These are phyloP conservation scores for Portevinia maculata DNA, from an alignment of 2,888 invertebrate genomes.

Conservation along the genomic window DNA sequence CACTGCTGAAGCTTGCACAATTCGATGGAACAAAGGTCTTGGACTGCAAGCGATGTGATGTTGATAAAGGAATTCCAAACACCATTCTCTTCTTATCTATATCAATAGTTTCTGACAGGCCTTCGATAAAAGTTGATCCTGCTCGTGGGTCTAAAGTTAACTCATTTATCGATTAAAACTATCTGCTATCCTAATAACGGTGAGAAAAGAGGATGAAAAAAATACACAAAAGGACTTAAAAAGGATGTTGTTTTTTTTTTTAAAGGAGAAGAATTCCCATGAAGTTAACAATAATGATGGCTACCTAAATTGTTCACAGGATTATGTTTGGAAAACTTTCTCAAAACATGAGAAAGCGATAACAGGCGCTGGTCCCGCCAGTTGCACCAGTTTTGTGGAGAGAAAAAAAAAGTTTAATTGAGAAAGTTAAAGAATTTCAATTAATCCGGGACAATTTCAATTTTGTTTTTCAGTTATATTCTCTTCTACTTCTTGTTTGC, in stretches of 20 bases:
- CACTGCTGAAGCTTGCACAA: constrained; percentile 38
- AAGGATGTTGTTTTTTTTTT: not conserved
- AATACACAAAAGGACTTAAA: constrained; percentile 6
- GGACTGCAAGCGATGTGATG: constrained; percentile 21
- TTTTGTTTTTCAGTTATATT: constrained; percentile 69
- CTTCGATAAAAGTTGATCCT: constrained; percentile 47
- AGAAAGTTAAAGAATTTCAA: constrained; percentile 83
- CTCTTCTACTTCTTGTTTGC: constrained; percentile 22
- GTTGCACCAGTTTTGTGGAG: constrained; percentile 16
- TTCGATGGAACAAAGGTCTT: constrained; percentile 64
- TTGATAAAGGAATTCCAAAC: constrained; percentile 29
- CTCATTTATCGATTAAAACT: constrained; percentile 61
- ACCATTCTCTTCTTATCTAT: constrained; percentile 1
- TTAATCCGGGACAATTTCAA: constrained; percentile 80
- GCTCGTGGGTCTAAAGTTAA: not conserved
- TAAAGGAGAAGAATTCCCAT: constrained; percentile 51
- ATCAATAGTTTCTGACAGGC: constrained; percentile 38
- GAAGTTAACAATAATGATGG: constrained; percentile 69
- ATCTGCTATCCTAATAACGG: constrained; percentile 45
- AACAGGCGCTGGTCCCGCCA: constrained; percentile 55
- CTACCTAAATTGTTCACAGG: constrained; percentile 73
- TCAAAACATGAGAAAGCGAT: constrained; percentile 69
- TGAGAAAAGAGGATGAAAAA: not conserved
- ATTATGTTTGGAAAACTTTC: constrained; percentile 67
- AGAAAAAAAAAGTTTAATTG: constrained; percentile 81